These are phyloP conservation scores for Calyptomena viridis DNA, from an alignment of 2,113 vertebrate species.

Conservation along the genomic window DNA sequence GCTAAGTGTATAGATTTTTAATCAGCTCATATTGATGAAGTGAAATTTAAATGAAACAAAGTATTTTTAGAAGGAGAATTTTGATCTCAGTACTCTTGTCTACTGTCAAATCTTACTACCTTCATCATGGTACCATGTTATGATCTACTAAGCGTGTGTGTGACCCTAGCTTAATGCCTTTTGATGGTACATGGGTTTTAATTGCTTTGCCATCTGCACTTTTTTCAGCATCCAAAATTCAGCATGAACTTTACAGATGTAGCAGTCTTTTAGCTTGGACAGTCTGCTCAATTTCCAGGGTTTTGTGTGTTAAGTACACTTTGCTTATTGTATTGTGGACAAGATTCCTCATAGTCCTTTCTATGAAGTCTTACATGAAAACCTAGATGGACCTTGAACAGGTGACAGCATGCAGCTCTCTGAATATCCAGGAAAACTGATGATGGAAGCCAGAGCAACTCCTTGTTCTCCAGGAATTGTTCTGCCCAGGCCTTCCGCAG, in stretches of 20 bases:
- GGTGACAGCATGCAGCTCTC: not conserved
- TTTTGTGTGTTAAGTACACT: not conserved
- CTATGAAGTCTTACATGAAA: not conserved
- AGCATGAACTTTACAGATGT: not conserved
- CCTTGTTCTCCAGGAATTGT: not conserved
- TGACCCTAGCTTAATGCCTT: not conserved
- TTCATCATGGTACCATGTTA: not conserved
- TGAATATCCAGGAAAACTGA: not conserved
- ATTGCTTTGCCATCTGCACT: not conserved
- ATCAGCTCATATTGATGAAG: conserved; percentile 63
- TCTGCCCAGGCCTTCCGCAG: not conserved
- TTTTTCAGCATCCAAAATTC: not conserved
- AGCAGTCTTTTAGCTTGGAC: not conserved
- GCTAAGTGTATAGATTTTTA: conserved; percentile 63
- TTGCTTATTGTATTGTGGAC: not conserved
- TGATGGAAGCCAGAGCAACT: not conserved
- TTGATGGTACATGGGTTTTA: not conserved
- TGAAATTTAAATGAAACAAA: conserved; percentile 63
- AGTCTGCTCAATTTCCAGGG: not conserved
- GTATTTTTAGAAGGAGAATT: conserved; percentile 62
- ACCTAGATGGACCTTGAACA: not conserved
- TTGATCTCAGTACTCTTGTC: conserved; percentile 8
- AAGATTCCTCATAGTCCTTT: not conserved
- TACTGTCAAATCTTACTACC: not conserved
- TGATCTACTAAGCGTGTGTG: not conserved